phyloP scores from a whole-genome alignment of 1,140 invertebrate genomes.

The Sitobion miscanthi region DNA sequence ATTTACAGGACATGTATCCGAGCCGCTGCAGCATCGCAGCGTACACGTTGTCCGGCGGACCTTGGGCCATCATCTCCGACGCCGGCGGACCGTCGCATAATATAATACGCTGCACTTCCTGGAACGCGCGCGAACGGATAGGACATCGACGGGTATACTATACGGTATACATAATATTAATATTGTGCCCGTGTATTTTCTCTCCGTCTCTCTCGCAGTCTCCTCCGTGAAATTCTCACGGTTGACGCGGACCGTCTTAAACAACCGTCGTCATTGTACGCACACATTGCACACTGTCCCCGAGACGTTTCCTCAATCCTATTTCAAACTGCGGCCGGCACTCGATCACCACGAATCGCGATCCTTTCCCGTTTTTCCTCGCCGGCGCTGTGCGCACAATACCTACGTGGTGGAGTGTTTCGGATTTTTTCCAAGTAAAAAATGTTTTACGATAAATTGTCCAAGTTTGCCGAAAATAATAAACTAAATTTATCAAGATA shows the following conservation, averaged over 20 bases:
- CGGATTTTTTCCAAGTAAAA: too few relatives aligned
- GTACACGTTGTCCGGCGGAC: background rate
- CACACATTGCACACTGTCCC: background rate
- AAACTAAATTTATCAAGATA: background rate
- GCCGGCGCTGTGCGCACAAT: background rate
- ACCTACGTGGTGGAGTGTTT: background rate
- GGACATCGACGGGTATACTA: background rate
- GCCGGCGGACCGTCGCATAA: background rate
- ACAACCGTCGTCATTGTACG: background rate
- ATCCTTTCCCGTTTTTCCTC: background rate
- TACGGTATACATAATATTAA: background rate
- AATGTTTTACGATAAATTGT: background rate
- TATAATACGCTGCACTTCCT: background rate
- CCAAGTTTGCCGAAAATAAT: background rate
- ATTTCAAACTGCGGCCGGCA: background rate
- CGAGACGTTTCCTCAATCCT: conserved; percentile 23
- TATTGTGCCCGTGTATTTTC: background rate
- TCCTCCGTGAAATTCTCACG: background rate
- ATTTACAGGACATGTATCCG: background rate
- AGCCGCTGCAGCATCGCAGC: too few relatives aligned
- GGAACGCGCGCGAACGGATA: conserved; percentile 6
- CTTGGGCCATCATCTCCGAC: conserved; percentile 15
- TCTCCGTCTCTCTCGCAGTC: background rate
- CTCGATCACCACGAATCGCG: background rate
- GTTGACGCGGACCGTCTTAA: background rate